These are phyloP conservation scores for Polydrusus pterygomalis DNA, from an alignment of 2,888 invertebrate genomes.

Conservation along the genomic window DNA sequence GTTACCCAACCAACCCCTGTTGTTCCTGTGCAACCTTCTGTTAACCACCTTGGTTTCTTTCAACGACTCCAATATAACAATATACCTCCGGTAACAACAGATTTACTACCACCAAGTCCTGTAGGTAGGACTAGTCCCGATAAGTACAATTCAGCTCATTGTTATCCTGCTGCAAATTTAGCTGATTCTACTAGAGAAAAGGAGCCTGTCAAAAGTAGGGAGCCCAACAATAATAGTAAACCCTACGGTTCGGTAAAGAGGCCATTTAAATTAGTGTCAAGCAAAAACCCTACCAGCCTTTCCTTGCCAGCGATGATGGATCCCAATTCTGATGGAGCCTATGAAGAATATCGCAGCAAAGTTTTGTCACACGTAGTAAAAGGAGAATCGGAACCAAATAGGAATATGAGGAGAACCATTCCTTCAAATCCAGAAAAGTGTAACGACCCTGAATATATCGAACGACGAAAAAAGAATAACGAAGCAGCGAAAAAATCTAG, in stretches of 20 bases:
- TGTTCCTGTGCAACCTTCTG: slow-evolving; percentile 1
- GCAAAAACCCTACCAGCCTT: slow-evolving; percentile 13
- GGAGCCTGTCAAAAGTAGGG: background rate
- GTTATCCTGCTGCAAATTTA: background rate
- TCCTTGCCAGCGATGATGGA: slow-evolving; percentile 66
- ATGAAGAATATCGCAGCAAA: slow-evolving; percentile 80
- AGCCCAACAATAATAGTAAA: background rate
- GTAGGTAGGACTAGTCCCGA: background rate
- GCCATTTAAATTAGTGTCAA: slow-evolving; percentile 41
- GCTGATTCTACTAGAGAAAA: background rate
- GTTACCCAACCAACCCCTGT: background rate
- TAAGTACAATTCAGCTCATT: background rate
- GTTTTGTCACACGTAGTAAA: slow-evolving; percentile 80
- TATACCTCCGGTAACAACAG: background rate
- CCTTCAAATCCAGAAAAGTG: slow-evolving; percentile 48
- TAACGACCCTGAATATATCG: slow-evolving; percentile 83
- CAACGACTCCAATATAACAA: background rate
- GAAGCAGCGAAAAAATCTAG: slow-evolving; percentile 95
- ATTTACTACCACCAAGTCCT: background rate
- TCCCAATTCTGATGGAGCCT: slow-evolving; percentile 79
- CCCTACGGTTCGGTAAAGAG: background rate
- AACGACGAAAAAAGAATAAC: slow-evolving; percentile 92
- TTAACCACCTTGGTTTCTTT: slow-evolving; percentile 22
- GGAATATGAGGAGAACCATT: slow-evolving; percentile 78
- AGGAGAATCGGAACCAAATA: slow-evolving; percentile 76